Percentiles rank a stretch among this genome's conserved stretches.
These are phyloP conservation scores for Aromia moschata DNA, from an alignment of 2,888 invertebrate genomes.

Conservation along the genomic window DNA sequence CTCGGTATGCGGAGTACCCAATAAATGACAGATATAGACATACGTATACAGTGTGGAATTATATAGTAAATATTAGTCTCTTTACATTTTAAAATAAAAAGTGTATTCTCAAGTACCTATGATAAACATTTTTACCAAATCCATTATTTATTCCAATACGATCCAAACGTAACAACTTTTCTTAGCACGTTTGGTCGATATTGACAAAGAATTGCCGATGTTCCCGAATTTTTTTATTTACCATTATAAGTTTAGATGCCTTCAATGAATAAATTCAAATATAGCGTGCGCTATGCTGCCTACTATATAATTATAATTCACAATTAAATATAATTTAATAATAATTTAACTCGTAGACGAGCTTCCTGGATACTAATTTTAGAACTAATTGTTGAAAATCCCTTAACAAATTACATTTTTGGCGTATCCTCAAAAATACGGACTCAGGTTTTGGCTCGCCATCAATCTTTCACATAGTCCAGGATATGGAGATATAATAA, in stretches of 20 bases:
- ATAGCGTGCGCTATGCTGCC: not conserved
- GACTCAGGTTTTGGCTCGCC: not conserved
- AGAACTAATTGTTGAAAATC: constrained; percentile 8
- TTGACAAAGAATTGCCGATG: too few relatives aligned
- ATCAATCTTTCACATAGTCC: too few relatives aligned
- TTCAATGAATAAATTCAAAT: too few relatives aligned
- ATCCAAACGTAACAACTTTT: too few relatives aligned
- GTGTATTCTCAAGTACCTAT: too few relatives aligned
- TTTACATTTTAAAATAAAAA: not conserved
- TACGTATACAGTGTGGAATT: not conserved
- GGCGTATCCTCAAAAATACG: not conserved
- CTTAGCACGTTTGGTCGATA: too few relatives aligned
- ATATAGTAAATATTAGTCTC: constrained; percentile 1
- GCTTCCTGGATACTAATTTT: constrained; percentile 7
- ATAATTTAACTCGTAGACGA: not conserved
- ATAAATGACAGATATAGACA: not conserved
- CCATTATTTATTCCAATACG: too few relatives aligned
- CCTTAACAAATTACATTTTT: not conserved
- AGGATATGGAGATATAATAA: too few relatives aligned
- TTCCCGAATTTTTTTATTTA: too few relatives aligned
- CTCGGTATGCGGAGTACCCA: not conserved
- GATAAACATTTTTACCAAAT: too few relatives aligned
- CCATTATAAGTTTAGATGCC: too few relatives aligned
- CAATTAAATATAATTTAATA: constrained; percentile 10
- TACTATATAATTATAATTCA: not conserved